Evolutionary conservation across 2,113 vertebrate species (phyloP).

Genomic region (Tyrannus savana): DNA sequence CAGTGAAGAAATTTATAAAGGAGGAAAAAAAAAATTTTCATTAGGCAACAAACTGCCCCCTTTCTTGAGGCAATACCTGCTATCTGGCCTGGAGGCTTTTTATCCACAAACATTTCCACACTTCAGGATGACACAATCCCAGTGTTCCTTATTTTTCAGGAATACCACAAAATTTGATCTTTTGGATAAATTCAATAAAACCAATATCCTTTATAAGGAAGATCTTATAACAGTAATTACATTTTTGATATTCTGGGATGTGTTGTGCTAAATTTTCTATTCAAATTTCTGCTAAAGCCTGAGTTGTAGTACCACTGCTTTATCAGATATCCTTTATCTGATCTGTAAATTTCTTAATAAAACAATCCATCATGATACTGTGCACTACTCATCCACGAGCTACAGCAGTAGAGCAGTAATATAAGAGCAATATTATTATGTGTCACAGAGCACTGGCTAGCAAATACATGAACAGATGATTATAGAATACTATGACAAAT

Average conservation of each 20-base stretch:
- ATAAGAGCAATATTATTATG: not conserved
- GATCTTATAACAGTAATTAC: not conserved
- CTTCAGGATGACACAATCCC: not conserved
- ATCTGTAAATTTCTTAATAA: not conserved
- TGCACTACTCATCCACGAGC: not conserved
- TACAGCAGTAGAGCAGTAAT: not conserved
- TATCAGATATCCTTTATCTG: not conserved
- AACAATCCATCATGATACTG: not conserved
- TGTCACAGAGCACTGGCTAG: not conserved
- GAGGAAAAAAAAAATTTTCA: not conserved
- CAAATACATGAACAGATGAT: not conserved
- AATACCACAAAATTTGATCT: not conserved
- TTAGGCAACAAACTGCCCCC: not conserved
- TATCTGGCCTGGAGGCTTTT: not conserved
- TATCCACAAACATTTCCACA: not conserved
- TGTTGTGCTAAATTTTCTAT: not conserved
- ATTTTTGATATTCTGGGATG: not conserved
- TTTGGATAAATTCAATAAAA: not conserved
- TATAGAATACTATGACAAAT: not conserved
- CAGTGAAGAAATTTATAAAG: not conserved
- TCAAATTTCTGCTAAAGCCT: not conserved
- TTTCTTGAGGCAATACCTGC: not conserved
- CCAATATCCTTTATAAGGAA: not conserved
- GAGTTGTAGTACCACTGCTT: not conserved
- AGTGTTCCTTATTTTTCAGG: not conserved